These are phyloP conservation scores for Phylloscopus collybita DNA, from an alignment of 2,797 vertebrate species.

Conservation along the genomic window DNA sequence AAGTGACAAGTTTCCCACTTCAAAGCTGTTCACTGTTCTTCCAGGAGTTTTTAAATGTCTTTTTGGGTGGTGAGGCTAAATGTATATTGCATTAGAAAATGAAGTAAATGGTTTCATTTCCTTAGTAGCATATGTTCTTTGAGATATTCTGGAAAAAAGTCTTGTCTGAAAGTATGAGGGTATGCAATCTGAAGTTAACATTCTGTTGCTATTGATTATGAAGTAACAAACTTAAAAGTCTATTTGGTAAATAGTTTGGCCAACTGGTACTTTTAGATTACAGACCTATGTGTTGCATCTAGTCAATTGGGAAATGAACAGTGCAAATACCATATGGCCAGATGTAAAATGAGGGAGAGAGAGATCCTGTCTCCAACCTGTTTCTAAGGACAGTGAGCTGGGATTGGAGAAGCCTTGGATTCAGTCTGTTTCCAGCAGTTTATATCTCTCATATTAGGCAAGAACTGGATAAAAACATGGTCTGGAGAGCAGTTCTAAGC, in stretches of 20 bases:
- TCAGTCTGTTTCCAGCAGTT: not conserved
- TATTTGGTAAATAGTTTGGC: not conserved
- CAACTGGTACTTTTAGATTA: not conserved
- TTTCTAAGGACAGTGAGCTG: not conserved
- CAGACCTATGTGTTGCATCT: not conserved
- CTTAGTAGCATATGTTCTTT: not conserved
- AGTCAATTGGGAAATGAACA: not conserved
- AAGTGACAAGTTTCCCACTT: conserved; percentile 38
- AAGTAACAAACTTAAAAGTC: not conserved
- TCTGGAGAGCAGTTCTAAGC: not conserved
- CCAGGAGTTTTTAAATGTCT: conserved; percentile 38
- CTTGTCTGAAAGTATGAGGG: not conserved
- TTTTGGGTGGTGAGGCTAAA: not conserved
- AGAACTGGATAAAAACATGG: not conserved
- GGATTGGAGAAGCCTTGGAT: not conserved
- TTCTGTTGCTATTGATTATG: not conserved
- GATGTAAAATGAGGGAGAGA: not conserved
- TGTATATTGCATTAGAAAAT: not conserved
- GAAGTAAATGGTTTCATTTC: not conserved
- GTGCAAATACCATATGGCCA: not conserved
- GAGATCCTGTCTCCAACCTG: not conserved
- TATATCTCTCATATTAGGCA: not conserved
- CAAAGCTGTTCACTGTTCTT: conserved; percentile 34
- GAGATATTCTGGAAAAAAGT: not conserved
- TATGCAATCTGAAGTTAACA: not conserved